Conservation (phyloP, 2,888 invertebrate species). For the Cephonodes hylas region DNA sequence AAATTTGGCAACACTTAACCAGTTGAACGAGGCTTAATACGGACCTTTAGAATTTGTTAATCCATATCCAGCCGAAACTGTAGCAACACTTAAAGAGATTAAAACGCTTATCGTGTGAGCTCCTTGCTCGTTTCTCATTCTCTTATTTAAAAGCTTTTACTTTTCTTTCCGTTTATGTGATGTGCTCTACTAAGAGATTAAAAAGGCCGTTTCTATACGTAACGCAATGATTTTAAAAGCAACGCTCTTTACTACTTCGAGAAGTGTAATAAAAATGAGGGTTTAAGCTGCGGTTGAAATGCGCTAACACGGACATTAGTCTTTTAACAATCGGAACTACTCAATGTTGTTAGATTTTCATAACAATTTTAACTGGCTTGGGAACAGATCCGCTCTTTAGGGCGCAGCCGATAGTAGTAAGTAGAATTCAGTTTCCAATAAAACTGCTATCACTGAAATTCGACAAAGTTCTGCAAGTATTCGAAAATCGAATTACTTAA, state of each 20-base stretch:
- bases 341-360: no score
- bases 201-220: conserved; percentile 31
- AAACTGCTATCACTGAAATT: no score
- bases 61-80: conserved; percentile 25
- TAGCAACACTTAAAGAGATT: conserved; percentile 71
- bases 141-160: conserved; percentile 68
- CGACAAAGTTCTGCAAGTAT: no score
- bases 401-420: no score
- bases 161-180: conserved; percentile 63
- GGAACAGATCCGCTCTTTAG: no score
- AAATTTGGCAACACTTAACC: conserved; percentile 4
- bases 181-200: conserved; percentile 65
- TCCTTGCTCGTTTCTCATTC: conserved; percentile 71
- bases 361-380: no score
- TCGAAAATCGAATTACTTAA: no score
- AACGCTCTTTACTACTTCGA: conserved; percentile 11
- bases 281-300: background rate
- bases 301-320: background rate
- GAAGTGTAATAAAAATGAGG: conserved; percentile 4
- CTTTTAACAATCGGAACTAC: background rate
- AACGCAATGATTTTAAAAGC: conserved; percentile 17
- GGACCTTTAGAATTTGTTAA: conserved; percentile 7
- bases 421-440: no score
- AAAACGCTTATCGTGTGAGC: conserved; percentile 71
- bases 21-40: background rate